A percentile compares a stretch with the other conserved stretches of the same genome.
Evolutionary conservation across 2,797 vertebrate genomes (phyloP).

Genomic region (Meriones psammophilus): DNA sequence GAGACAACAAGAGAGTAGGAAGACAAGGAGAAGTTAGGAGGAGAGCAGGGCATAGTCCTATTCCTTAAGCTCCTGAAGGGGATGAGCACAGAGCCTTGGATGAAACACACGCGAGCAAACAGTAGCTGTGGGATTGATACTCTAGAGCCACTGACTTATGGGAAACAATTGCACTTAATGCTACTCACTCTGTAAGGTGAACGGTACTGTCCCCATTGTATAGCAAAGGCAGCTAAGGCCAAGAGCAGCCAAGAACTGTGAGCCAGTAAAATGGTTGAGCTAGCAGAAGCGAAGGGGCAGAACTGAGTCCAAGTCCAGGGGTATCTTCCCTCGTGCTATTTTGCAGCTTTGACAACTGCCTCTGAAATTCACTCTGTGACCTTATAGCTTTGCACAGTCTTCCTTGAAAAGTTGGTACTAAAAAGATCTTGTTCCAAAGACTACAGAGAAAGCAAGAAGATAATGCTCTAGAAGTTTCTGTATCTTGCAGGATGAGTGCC

Average conservation of each 20-base stretch:
- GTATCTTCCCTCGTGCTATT: neutral
- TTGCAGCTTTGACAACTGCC: neutral
- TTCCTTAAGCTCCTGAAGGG: neutral
- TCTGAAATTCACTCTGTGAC: neutral
- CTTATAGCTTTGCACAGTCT: neutral
- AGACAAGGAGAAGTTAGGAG: neutral
- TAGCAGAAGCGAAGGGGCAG: neutral
- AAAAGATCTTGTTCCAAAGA: constrained; percentile 41
- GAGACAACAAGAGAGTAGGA: neutral
- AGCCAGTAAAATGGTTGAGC: neutral
- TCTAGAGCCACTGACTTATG: neutral
- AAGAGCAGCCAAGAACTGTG: neutral
- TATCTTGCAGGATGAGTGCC: neutral
- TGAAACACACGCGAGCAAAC: neutral
- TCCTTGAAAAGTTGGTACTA: neutral
- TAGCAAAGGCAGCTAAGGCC: neutral
- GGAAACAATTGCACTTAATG: neutral
- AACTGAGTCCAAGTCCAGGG: neutral
- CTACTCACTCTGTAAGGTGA: neutral
- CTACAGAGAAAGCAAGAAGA: neutral
- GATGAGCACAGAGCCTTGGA: neutral
- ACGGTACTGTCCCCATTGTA: neutral
- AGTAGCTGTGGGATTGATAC: neutral
- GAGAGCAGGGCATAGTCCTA: neutral
- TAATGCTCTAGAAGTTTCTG: constrained; percentile 3